Evolutionary conservation across 2,113 vertebrate genomes (phyloP).

Genomic region (Pachycephala philippinensis): DNA sequence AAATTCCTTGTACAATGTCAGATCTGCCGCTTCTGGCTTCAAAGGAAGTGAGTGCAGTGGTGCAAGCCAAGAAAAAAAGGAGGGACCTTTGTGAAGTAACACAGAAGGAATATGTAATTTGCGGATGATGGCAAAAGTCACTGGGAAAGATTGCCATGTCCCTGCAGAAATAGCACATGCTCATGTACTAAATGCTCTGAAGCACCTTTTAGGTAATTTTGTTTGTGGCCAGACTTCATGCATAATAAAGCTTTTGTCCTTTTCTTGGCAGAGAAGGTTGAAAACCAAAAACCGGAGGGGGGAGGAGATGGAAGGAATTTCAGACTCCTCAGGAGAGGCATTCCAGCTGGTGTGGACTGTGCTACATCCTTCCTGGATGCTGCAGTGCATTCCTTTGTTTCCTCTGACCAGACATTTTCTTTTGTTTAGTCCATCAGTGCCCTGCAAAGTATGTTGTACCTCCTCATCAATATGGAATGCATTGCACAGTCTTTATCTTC

Average conservation of each 20-base stretch:
- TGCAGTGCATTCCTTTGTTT: conserved; percentile 45
- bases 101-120: conserved; percentile 14
- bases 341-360: not conserved
- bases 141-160: not conserved
- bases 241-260: conserved; percentile 56
- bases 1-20: not conserved
- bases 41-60: not conserved
- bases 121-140: conserved; percentile 35
- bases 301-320: conserved; percentile 53
- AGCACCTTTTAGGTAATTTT: conserved; percentile 45
- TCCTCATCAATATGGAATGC: not conserved
- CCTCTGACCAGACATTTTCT: conserved; percentile 25
- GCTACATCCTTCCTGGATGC: conserved; percentile 40
- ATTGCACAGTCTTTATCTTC: not conserved
- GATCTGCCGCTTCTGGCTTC: not conserved
- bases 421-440: conserved; percentile 9
- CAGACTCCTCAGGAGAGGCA: conserved; percentile 13
- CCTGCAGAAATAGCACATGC: conserved; percentile 15
- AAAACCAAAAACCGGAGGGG: not conserved
- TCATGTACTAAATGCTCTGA: not conserved
- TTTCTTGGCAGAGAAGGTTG: conserved; percentile 5
- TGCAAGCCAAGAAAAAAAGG: conserved; percentile 18
- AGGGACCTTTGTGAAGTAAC: not conserved
- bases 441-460: not conserved
- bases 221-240: not conserved